Conservation (phyloP, 2,888 invertebrate genomes). For the Melieria crassipennis region DNA sequence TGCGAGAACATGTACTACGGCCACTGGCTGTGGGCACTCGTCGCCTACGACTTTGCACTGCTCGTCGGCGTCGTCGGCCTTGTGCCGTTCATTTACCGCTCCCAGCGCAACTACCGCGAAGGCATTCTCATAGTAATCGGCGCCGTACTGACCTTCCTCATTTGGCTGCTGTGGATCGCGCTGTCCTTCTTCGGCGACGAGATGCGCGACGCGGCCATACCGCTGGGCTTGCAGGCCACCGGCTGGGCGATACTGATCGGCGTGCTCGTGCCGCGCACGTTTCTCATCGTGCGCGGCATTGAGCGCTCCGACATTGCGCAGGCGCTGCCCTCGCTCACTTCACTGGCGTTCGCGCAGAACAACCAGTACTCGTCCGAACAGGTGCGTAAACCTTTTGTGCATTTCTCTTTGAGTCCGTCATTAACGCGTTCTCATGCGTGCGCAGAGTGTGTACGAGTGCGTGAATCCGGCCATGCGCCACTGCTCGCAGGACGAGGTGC, state of each 20-base stretch:
- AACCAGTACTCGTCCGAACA: constrained; percentile 66
- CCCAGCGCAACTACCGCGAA: constrained; percentile 76
- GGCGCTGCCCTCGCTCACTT: constrained; percentile 68
- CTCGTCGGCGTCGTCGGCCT: constrained; percentile 69
- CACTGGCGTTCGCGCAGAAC: constrained; percentile 65
- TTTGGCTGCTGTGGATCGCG: constrained; percentile 73
- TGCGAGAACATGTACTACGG: constrained; percentile 68
- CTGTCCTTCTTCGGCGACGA: constrained; percentile 68
- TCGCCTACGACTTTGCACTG: constrained; percentile 73
- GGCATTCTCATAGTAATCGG: constrained; percentile 71
- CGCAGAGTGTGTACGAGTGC: constrained; percentile 70
- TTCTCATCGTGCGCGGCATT: constrained; percentile 73
- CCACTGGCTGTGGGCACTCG: constrained; percentile 67
- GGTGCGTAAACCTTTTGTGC: constrained; percentile 45
- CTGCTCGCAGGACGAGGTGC: constrained; percentile 61
- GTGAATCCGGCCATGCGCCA: constrained; percentile 69
- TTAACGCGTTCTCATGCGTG: not conserved
- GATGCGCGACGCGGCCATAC: constrained; percentile 71
- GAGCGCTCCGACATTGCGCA: constrained; percentile 71
- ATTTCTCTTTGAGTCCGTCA: not conserved
- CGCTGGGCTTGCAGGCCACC: constrained; percentile 72
- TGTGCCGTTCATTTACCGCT: constrained; percentile 72
- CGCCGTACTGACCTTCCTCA: constrained; percentile 68
- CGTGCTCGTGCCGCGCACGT: constrained; percentile 76
- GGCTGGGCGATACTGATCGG: constrained; percentile 72